A percentile compares a stretch with the other conserved stretches of the same genome.
Evolutionary conservation across 2,888 invertebrate genomes (phyloP).

Genomic region (Cactoblastis cactorum): DNA sequence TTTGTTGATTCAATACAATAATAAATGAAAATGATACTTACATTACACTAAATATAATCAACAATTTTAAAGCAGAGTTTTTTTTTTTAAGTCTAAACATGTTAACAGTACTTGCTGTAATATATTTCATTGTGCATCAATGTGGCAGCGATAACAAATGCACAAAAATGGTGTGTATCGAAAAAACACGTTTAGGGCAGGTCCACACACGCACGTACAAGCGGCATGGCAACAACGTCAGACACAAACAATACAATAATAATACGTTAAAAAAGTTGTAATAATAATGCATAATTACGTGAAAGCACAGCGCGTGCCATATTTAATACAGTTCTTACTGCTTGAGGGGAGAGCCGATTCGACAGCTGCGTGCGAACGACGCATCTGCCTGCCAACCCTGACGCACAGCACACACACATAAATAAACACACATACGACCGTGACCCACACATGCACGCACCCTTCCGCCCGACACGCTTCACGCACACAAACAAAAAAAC

Average conservation of each 20-base stretch:
- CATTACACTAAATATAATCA: too few relatives aligned
- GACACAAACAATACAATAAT: slow-evolving; percentile 54
- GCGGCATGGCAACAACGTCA: slow-evolving; percentile 49
- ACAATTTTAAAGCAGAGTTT: too few relatives aligned
- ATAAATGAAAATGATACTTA: neutral
- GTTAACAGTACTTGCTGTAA: neutral
- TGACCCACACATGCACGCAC: slow-evolving; percentile 27
- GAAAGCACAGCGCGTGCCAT: slow-evolving; percentile 74
- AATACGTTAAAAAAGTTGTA: slow-evolving; percentile 55
- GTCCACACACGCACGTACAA: neutral
- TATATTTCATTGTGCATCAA: neutral
- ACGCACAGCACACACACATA: slow-evolving; percentile 35
- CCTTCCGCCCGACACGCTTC: slow-evolving; percentile 24
- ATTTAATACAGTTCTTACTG: slow-evolving; percentile 52
- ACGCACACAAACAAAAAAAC: slow-evolving; percentile 27
- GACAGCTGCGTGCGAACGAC: slow-evolving; percentile 67
- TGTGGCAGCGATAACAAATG: neutral
- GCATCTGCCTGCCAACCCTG: slow-evolving; percentile 72
- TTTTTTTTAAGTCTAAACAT: neutral
- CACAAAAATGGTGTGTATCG: neutral
- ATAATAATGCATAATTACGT: slow-evolving; percentile 73
- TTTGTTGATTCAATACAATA: neutral
- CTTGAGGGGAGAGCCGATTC: slow-evolving; percentile 41
- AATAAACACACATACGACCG: neutral
- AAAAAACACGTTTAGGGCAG: neutral